phyloP scores from a whole-genome alignment of 1,140 invertebrate species.

The Neocloeon triangulifer region DNA sequence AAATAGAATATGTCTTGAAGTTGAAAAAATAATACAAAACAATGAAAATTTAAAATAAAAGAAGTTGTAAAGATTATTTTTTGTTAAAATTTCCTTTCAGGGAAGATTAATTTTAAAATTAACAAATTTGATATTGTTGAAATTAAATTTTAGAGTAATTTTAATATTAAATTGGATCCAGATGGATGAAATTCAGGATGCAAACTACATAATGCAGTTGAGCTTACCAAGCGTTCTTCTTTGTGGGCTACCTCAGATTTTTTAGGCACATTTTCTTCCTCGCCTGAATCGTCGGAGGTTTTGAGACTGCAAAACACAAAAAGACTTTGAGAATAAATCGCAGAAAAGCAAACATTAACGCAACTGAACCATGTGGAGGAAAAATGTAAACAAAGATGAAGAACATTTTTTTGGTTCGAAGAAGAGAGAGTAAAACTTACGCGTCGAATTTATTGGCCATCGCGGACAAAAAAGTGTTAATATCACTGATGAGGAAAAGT shows the following conservation, averaged over 20 bases:
- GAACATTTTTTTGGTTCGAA: too few species aligned
- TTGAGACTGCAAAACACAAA: constrained; percentile 23
- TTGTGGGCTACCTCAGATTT: constrained; percentile 19
- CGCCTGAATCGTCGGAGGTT: constrained; percentile 28
- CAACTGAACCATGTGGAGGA: constrained; percentile 5
- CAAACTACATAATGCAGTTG: too few species aligned
- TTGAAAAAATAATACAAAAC: constrained; percentile 8
- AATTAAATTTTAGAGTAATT: too few species aligned
- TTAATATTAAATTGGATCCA: too few species aligned
- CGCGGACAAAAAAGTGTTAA: too few species aligned
- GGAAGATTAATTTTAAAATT: constrained; percentile 3
- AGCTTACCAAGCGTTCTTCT: constrained; percentile 19
- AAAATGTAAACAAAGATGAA: constrained; percentile 2
- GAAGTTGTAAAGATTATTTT: constrained; percentile 5
- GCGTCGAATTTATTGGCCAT: constrained; percentile 42
- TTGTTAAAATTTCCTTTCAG: constrained; percentile 5
- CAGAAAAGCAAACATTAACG: constrained; percentile 9
- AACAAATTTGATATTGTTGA: too few species aligned
- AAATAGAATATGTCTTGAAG: constrained; percentile 14
- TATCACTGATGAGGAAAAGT: too few species aligned
- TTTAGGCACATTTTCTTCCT: constrained; percentile 24
- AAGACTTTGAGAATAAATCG: constrained; percentile 6
- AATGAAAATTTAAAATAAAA: constrained; percentile 4
- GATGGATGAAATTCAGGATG: too few species aligned
- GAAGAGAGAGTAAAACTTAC: constrained; percentile 25